Conservation (phyloP, 2,888 invertebrate species). For the Melinaea marsaeus region DNA sequence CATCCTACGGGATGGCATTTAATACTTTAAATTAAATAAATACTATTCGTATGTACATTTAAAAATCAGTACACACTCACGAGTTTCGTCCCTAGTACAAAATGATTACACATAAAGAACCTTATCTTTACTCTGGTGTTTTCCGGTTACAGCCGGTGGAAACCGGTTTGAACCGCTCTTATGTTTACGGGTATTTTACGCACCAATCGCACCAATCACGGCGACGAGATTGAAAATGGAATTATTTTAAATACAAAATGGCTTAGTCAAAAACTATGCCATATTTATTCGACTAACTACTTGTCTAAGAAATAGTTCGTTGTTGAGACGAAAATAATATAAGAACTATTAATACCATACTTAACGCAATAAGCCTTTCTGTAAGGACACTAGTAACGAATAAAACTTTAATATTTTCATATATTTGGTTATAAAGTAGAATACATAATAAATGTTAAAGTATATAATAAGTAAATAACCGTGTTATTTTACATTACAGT, state of each 20-base stretch:
- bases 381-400: no score
- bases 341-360: no score
- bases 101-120: constrained; percentile 75
- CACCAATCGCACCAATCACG: constrained; percentile 62
- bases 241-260: constrained; percentile 70
- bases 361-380: no score
- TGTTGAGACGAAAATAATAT: constrained; percentile 58
- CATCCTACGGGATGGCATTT: constrained; percentile 37
- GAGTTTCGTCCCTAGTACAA: constrained; percentile 61
- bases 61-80: constrained; percentile 58
- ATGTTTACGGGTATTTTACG: constrained; percentile 74
- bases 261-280: constrained; percentile 27
- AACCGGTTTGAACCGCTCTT: constrained; percentile 65
- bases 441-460: no score
- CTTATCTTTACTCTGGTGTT: constrained; percentile 71
- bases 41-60: constrained; percentile 26
- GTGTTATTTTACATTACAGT: constrained; percentile 38
- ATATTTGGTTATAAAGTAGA: no score
- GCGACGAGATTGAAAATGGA: constrained; percentile 71
- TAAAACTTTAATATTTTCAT: no score
- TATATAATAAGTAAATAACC: no score
- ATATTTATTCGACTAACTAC: no score
- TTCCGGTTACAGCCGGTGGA: constrained; percentile 67
- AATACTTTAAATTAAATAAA: not conserved
- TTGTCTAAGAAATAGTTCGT: constrained; percentile 49